A percentile compares a stretch with the other conserved stretches of the same genome.
Conservation (phyloP, 2,797 vertebrate species). For the Petrocephalus sullivani region DNA sequence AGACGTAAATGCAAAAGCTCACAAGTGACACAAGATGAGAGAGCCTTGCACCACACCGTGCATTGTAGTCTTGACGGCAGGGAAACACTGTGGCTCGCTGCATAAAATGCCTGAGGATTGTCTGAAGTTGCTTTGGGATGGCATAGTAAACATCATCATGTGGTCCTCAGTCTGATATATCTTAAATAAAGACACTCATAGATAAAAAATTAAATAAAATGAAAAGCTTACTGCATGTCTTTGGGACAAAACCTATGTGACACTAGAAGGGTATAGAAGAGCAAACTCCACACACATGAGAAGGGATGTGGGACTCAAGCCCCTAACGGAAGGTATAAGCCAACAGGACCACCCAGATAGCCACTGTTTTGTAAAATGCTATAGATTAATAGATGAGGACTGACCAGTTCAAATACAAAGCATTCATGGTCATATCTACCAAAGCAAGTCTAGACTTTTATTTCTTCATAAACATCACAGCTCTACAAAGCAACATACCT, state of each 20-base stretch:
- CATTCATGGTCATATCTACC: background rate
- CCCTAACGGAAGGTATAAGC: background rate
- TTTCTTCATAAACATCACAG: background rate
- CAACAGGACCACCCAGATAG: background rate
- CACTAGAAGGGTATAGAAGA: background rate
- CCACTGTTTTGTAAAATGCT: background rate
- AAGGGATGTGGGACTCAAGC: background rate
- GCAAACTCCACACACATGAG: background rate
- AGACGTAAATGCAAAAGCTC: background rate
- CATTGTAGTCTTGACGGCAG: background rate
- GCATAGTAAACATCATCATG: background rate
- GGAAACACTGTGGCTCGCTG: background rate
- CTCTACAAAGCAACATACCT: background rate
- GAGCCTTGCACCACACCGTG: background rate
- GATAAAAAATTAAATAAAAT: background rate
- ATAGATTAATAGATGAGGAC: background rate
- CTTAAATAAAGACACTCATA: background rate
- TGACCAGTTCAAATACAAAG: background rate
- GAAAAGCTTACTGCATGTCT: background rate
- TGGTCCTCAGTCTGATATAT: background rate
- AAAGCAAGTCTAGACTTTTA: background rate
- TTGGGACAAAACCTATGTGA: background rate
- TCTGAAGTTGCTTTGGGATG: background rate
- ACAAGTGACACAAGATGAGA: background rate
- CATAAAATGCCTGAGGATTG: background rate